Evolutionary conservation across 1,140 invertebrate species (phyloP), one percentile per base, ranked within the genome.

Genomic region (Drosophila neocordata): DNA sequence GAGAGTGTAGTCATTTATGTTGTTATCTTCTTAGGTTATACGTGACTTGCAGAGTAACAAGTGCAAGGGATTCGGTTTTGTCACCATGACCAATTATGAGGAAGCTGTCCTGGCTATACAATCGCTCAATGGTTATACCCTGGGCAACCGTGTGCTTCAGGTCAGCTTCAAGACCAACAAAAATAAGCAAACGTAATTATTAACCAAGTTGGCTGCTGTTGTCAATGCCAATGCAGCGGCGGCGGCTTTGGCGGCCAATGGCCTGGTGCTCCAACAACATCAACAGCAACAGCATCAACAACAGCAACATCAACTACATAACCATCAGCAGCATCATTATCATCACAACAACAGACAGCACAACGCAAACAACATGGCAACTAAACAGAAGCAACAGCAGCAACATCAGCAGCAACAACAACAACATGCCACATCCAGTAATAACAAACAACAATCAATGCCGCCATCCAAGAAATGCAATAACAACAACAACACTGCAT

Each of bases 41-140:
- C 95, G 98, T 69, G 98, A 99, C 93, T 94, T 98, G 88, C 97
- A 99, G 92, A 99, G 98, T 69, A 98, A 99, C 93, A 99, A 99
- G 93, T 99, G 99, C 95, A 99, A 99, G 93, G 99, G 99, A 79
- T 99, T 99, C 92, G 99, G 98, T n/a, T 99, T 99, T 93, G 98
- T 99, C 66, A 99, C 98, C 61, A 99, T 99, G 99, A 99, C 98
- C 85, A 99, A 99, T 93, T 99, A 99, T 93, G 98, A 99, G 92
- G 98, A 99, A 92, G 98, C 98, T 11, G 95, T 99, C 22, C 96
- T 98, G 69, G 98, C 99, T 60, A 99, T 99, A 85, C 97, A 98
- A 92, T 98, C 97, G 70, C 94, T 99, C 65, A 99, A 99, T 93
- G 98, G 98, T 58, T 99, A 99, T 93, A 98, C 97, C 72, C 94